Percentiles rank a stretch among this genome's conserved stretches.
Conservation (phyloP, 2,113 vertebrate species). For the Sakesphorus luctuosus region DNA sequence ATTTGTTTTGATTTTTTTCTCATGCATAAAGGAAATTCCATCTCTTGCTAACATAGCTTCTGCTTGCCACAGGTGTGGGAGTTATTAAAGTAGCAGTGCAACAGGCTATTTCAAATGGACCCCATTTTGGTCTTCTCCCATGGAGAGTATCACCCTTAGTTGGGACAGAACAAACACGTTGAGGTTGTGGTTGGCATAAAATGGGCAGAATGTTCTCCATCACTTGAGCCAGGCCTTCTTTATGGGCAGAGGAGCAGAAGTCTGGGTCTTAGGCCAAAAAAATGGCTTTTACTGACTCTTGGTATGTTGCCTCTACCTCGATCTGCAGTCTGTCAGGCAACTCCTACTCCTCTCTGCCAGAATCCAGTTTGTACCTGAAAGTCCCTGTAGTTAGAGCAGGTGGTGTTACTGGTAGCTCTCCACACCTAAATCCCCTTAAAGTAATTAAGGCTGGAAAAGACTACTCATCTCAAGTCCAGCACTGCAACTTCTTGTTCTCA, state of each 20-base stretch:
- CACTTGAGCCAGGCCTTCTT: not conserved
- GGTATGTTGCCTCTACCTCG: not conserved
- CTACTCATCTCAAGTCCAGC: not conserved
- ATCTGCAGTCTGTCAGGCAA: not conserved
- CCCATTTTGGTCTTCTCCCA: not conserved
- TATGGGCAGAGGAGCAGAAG: not conserved
- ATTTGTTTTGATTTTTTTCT: not conserved
- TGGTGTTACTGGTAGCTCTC: not conserved
- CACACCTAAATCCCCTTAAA: not conserved
- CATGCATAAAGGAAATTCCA: not conserved
- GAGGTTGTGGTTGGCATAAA: not conserved
- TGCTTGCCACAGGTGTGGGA: not conserved
- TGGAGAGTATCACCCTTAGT: not conserved
- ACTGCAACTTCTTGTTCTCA: not conserved
- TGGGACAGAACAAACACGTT: not conserved
- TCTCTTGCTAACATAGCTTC: not conserved
- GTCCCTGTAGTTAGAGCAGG: not conserved
- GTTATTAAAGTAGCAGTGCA: conserved; percentile 5
- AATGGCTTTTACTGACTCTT: not conserved
- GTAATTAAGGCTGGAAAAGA: not conserved
- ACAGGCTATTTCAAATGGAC: not conserved
- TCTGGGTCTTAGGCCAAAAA: not conserved
- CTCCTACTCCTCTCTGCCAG: not conserved
- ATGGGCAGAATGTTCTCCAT: not conserved
- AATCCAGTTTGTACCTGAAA: not conserved